Evolutionary conservation across 2,888 invertebrate species (phyloP), one percentile per base, ranked within the genome.

Genomic region (Polydrusus tereticollis): DNA sequence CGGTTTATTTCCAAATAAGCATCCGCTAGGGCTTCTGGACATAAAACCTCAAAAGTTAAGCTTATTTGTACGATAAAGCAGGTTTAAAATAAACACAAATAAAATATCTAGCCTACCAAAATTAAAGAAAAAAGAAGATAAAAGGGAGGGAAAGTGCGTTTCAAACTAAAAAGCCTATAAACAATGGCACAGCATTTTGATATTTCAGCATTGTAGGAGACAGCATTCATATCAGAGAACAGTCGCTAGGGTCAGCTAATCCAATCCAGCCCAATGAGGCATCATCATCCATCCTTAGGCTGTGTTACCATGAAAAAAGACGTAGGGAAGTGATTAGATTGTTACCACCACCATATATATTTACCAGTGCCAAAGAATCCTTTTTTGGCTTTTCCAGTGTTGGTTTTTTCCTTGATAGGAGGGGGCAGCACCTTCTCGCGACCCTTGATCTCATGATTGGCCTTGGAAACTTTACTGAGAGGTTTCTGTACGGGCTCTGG

Each of bases 331-430:
- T 75, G 79, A 81, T 80, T 82, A 81, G 78, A 62, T 69, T 69
- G 69, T 67, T 90, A 91, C 92, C 92, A 92, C 92, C 92, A 93
- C 91, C 92, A 92, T 87, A 90, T 90, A 91, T 89, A 90, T 88
- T 94, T 94, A 88, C 93, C 93, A 88, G 91, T 91, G 87, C 92
- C 93, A 87, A 93, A 92, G 90, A 92, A 92, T 90, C 94, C 93
- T 88, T 92, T 90, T 78, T 89, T 89, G 77, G 87, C 86, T 81
- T 89, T 92, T 72, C 78, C 78, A 71, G 86, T 75, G 59, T 41
- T 41, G 69, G 88, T 87, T 80, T 87, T 88, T 81, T 80, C 82
- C 86, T 87, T 78, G 85, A 84, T 82, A 79, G 81, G 58, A 38
- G 73, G 73, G n/a, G 66, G 72, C 8, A 68, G 69, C 26, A 75